phyloP scores from a whole-genome alignment of 2,797 vertebrate species.

The Semaprochilodus insignis region DNA sequence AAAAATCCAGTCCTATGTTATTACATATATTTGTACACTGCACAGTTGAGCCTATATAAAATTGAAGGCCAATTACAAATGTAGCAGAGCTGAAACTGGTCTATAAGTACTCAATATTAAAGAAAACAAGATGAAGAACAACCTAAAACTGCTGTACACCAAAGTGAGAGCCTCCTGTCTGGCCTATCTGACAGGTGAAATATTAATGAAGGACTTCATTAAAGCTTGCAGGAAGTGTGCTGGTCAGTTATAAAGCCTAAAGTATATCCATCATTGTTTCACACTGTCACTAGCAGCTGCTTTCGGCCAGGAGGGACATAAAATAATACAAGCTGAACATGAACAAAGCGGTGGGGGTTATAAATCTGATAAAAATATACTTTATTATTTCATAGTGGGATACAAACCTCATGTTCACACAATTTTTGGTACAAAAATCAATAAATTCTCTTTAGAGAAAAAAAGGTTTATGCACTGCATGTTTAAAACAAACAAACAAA shows the following conservation, averaged over 20 bases:
- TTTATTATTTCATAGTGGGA: constrained; percentile 79
- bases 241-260: neutral
- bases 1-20: neutral
- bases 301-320: neutral
- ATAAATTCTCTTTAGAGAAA: constrained; percentile 64
- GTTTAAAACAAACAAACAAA: constrained; percentile 38
- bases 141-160: neutral
- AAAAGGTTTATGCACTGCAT: constrained; percentile 79
- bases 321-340: neutral
- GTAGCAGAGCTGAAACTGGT: neutral
- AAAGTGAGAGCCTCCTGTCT: neutral
- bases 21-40: neutral
- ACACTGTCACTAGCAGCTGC: constrained; percentile 1
- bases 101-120: neutral
- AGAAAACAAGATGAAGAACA: neutral
- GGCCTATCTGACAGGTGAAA: neutral
- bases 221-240: neutral
- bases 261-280: neutral
- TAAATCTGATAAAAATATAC: constrained; percentile 75
- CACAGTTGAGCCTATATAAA: neutral
- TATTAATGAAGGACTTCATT: neutral
- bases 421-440: constrained; percentile 52
- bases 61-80: neutral
- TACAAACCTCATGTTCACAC: constrained; percentile 58
- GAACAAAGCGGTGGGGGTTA: constrained; percentile 15